Conservation (phyloP, 2,113 vertebrate genomes). For the Heterotis niloticus region DNA sequence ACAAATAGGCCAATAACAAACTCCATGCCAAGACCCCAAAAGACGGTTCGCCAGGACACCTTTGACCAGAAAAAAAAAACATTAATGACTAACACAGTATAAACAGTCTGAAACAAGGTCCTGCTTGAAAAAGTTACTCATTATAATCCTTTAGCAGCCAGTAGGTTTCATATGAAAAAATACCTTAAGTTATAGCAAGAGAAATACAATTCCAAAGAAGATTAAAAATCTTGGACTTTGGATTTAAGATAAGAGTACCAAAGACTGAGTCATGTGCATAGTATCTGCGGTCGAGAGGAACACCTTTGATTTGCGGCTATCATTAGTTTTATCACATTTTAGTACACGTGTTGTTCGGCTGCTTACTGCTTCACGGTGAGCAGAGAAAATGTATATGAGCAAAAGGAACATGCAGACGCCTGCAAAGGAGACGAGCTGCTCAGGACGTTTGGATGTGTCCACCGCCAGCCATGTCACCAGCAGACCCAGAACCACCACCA, state of each 20-base stretch:
- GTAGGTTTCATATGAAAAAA: background rate
- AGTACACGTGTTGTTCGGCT: background rate
- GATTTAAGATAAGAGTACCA: conserved; percentile 35
- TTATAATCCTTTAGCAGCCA: too few species aligned
- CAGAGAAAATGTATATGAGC: conserved; percentile 75
- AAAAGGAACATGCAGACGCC: conserved; percentile 75
- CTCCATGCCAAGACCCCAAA: conserved; percentile 85
- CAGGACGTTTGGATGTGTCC: conserved; percentile 70
- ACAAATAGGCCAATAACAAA: conserved; percentile 84
- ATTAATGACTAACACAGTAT: conserved; percentile 12
- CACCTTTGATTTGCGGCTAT: background rate
- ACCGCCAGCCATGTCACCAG: conserved; percentile 74
- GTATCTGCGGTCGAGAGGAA: background rate
- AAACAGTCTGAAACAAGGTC: background rate
- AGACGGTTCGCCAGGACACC: conserved; percentile 79
- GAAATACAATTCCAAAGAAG: conserved; percentile 35
- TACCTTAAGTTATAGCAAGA: conserved; percentile 24
- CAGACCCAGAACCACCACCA: conserved; percentile 53
- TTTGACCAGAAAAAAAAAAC: conserved; percentile 47
- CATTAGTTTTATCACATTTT: background rate
- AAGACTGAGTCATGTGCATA: conserved; percentile 21
- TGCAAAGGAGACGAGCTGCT: conserved; percentile 83
- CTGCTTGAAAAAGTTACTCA: background rate
- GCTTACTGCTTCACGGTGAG: conserved; percentile 74
- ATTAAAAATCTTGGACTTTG: conserved; percentile 44